Conservation (phyloP, 2,888 invertebrate species). For the Ptilodon capucinus region DNA sequence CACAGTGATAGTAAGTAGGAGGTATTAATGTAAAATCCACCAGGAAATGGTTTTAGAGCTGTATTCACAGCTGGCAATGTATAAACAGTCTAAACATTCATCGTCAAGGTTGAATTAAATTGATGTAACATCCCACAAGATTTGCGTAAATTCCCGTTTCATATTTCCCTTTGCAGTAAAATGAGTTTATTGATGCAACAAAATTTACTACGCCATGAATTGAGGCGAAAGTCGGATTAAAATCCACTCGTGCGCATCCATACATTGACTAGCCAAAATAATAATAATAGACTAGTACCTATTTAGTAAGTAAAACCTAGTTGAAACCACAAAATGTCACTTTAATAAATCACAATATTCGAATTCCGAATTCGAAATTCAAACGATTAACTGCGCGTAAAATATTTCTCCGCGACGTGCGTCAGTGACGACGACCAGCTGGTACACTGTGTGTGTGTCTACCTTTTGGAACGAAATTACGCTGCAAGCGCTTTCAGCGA, state of each 20-base stretch:
- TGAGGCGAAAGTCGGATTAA: conserved; percentile 62
- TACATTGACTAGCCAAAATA: conserved; percentile 40
- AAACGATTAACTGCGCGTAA: conserved; percentile 49
- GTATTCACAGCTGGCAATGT: conserved; percentile 36
- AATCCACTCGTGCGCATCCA: conserved; percentile 68
- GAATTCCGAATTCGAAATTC: conserved; percentile 23
- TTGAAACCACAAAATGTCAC: conserved; percentile 17
- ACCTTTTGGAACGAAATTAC: conserved; percentile 45
- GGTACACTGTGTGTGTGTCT: conserved; percentile 55
- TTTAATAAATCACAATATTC: conserved; percentile 18
- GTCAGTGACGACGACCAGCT: conserved; percentile 53
- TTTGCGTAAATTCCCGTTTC: conserved; percentile 7
- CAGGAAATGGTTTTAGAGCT: conserved; percentile 17
- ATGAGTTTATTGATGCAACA: conserved; percentile 17
- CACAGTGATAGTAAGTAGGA: not conserved
- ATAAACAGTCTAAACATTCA: conserved; percentile 37
- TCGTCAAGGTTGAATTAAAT: conserved; percentile 42
- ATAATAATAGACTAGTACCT: conserved; percentile 9
- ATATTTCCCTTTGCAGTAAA: conserved; percentile 1
- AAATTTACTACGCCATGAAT: conserved; percentile 38
- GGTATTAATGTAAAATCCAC: conserved; percentile 10
- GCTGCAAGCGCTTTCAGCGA: conserved; percentile 48
- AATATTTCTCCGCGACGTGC: conserved; percentile 47
- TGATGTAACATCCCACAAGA: conserved; percentile 22
- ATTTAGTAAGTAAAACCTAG: not conserved